A percentile compares a stretch with the other conserved stretches of the same genome.
Conservation (phyloP, 2,888 invertebrate species). For the Caenorhabditis sulstoni region DNA sequence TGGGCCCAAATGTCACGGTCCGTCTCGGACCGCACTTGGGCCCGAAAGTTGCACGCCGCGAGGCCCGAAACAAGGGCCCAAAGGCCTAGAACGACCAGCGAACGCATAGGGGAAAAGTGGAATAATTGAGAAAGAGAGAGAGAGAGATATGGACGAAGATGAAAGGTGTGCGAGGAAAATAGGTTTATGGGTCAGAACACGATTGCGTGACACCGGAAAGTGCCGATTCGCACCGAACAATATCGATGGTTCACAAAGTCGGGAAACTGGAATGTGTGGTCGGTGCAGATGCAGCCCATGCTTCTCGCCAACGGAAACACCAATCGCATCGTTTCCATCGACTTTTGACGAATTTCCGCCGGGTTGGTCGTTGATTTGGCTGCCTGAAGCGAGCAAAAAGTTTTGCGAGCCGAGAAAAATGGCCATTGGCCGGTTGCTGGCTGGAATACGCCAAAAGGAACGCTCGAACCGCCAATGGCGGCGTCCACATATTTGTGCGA, state of each 20-base stretch:
- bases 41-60: constrained; percentile 36
- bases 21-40: constrained; percentile 40
- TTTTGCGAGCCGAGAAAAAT: no score
- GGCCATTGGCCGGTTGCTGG: no score
- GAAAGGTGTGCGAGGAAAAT: constrained; percentile 1
- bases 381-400: constrained; percentile 8
- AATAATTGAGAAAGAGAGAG: neutral
- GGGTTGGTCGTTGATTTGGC: constrained; percentile 14
- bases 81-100: no score
- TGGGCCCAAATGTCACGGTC: constrained; percentile 46
- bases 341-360: constrained; percentile 19
- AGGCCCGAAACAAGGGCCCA: neutral
- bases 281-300: constrained; percentile 58
- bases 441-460: no score
- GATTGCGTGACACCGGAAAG: constrained; percentile 34
- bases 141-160: neutral
- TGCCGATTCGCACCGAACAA: constrained; percentile 35
- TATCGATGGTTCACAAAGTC: constrained; percentile 30
- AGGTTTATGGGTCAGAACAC: constrained; percentile 47
- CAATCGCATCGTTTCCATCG: constrained; percentile 29
- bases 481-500: no score
- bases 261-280: constrained; percentile 42
- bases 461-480: no score
- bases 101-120: neutral
- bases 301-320: constrained; percentile 44